A percentile compares a stretch with the other conserved stretches of the same genome.
phyloP scores from a whole-genome alignment of 2,113 vertebrate genomes.

The Prionailurus bengalensis region DNA sequence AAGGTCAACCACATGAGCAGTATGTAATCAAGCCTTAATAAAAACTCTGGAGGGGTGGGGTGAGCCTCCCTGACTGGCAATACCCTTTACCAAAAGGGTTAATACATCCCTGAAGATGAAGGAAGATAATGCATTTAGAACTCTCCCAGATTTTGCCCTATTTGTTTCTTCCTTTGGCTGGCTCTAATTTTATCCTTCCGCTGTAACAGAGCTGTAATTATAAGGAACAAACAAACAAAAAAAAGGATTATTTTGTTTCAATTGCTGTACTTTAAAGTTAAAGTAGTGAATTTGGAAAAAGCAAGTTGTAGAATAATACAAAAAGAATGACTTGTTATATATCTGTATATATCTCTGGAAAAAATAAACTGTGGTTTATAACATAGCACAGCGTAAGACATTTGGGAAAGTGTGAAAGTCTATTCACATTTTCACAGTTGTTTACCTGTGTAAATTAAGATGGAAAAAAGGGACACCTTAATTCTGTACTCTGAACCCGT shows the following conservation, averaged over 20 bases:
- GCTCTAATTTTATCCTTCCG: slow-evolving; percentile 25
- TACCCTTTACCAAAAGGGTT: neutral
- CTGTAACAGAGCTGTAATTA: neutral
- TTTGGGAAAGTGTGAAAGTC: neutral
- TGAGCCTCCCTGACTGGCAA: neutral
- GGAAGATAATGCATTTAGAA: neutral
- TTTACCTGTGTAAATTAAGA: neutral
- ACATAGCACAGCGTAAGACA: neutral
- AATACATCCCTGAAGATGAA: neutral
- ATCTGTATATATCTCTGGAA: neutral
- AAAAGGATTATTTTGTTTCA: neutral
- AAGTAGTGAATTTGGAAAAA: neutral
- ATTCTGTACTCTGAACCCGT: neutral
- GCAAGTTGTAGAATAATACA: slow-evolving; percentile 18
- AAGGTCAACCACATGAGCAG: neutral
- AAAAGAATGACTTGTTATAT: neutral
- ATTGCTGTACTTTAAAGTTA: slow-evolving; percentile 8
- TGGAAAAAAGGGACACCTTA: neutral
- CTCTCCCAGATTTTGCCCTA: neutral
- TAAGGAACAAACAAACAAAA: neutral
- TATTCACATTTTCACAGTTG: neutral
- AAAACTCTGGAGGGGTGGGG: neutral
- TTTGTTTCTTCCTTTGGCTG: neutral
- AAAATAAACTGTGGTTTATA: neutral
- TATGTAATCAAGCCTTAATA: neutral